phyloP scores from a whole-genome alignment of 2,797 vertebrate species.

The Coregonus suidteri region DNA sequence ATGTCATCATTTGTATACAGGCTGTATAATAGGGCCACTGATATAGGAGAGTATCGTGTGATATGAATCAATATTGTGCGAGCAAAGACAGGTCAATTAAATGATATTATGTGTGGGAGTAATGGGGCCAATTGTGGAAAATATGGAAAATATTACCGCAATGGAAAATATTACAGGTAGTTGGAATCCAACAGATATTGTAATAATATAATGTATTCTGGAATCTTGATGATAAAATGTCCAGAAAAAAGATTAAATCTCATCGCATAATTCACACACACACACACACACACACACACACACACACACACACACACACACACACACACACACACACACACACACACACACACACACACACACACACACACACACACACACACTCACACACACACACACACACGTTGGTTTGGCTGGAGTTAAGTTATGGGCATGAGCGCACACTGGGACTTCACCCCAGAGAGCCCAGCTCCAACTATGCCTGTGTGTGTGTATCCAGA shows the following conservation, averaged over 20 bases:
- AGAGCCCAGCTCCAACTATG: slow-evolving; percentile 26
- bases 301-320: no score
- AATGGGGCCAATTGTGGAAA: slow-evolving; percentile 71
- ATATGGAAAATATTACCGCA: slow-evolving; percentile 80
- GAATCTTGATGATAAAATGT: slow-evolving; percentile 75
- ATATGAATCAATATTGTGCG: slow-evolving; percentile 68
- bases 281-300: neutral
- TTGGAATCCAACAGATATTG: slow-evolving; percentile 78
- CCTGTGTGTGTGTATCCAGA: no score
- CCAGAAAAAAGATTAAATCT: slow-evolving; percentile 72
- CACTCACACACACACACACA: no score
- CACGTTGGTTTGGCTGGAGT: slow-evolving; percentile 67
- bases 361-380: neutral
- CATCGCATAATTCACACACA: slow-evolving; percentile 8
- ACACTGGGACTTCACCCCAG: slow-evolving; percentile 69
- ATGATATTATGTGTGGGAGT: slow-evolving; percentile 70
- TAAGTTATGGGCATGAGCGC: slow-evolving; percentile 66
- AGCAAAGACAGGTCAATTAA: slow-evolving; percentile 62
- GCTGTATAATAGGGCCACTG: slow-evolving; percentile 60
- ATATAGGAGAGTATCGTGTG: slow-evolving; percentile 57
- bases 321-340: no score
- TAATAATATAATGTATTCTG: slow-evolving; percentile 78
- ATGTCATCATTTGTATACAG: slow-evolving; percentile 45
- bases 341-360: neutral
- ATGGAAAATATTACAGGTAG: slow-evolving; percentile 69